Percentiles rank a stretch among this genome's conserved stretches.
Evolutionary conservation across 2,113 vertebrate genomes (phyloP).

Genomic region (Hymenochirus boettgeri): DNA sequence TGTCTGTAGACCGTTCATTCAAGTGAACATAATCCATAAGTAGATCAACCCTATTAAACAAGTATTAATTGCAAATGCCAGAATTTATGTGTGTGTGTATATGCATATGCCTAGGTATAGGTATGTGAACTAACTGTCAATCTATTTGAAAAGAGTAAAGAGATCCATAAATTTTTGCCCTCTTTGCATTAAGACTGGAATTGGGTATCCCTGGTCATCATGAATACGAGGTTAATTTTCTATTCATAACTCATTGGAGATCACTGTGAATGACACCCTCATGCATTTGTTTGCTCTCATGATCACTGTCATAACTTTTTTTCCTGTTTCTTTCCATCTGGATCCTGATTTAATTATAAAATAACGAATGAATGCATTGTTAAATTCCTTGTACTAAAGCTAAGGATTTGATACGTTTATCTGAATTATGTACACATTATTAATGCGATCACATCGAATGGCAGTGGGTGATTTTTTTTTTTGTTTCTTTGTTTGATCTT

Average conservation of each 20-base stretch:
- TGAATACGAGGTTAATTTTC: slow-evolving; percentile 57
- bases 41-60: too few relatives aligned
- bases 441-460: neutral
- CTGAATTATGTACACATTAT: neutral
- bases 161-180: neutral
- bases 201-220: slow-evolving; percentile 58
- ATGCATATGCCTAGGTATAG: too few relatives aligned
- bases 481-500: slow-evolving; percentile 36
- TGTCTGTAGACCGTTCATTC: too few relatives aligned
- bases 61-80: too few relatives aligned
- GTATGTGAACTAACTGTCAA: too few relatives aligned
- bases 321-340: slow-evolving; percentile 58
- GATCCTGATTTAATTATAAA: slow-evolving; percentile 67
- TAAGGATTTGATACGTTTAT: slow-evolving; percentile 47
- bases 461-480: too few relatives aligned
- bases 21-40: too few relatives aligned
- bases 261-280: slow-evolving; percentile 61
- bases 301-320: slow-evolving; percentile 61
- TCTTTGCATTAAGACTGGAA: slow-evolving; percentile 43
- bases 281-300: slow-evolving; percentile 59
- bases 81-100: too few relatives aligned
- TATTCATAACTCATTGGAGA: slow-evolving; percentile 62
- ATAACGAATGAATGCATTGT: slow-evolving; percentile 63
- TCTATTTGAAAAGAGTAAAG: too few relatives aligned
- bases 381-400: slow-evolving; percentile 58